Evolutionary conservation across 2,797 vertebrate genomes (phyloP).

Genomic region (Xiphorhynchus erythropygius): DNA sequence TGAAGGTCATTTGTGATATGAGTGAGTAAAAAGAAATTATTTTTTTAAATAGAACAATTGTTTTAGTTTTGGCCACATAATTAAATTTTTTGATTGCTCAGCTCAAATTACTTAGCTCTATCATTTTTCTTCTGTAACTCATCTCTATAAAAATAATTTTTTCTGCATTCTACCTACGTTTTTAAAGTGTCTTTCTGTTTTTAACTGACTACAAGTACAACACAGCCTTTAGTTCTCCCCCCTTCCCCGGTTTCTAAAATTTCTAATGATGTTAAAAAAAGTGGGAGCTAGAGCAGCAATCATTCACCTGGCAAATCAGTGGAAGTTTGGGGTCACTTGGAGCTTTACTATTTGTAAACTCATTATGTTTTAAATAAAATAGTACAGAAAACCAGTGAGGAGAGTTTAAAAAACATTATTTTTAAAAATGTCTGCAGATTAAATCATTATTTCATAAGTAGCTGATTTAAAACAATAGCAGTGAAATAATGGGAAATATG

Average conservation of each 20-base stretch:
- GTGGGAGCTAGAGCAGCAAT: not conserved
- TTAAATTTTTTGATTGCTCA: not conserved
- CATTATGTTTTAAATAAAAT: not conserved
- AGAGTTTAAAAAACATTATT: not conserved
- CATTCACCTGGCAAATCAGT: not conserved
- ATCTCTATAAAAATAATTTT: not conserved
- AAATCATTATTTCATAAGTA: not conserved
- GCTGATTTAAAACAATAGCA: not conserved
- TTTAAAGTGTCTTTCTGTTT: constrained; percentile 12
- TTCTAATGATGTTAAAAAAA: not conserved
- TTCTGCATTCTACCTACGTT: not conserved
- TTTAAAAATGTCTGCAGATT: not conserved
- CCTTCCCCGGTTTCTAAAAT: not conserved
- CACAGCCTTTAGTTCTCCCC: not conserved
- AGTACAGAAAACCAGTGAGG: not conserved
- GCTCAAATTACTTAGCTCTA: not conserved
- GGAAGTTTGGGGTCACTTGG: not conserved
- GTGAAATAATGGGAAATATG: not conserved
- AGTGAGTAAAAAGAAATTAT: not conserved
- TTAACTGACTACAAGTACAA: not conserved
- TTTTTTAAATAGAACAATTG: not conserved
- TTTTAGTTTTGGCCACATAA: not conserved
- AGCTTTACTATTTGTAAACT: not conserved
- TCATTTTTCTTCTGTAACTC: not conserved
- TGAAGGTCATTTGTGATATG: not conserved